Evolutionary conservation across 2,888 invertebrate genomes (phyloP).

Genomic region (Cheilosia soror): DNA sequence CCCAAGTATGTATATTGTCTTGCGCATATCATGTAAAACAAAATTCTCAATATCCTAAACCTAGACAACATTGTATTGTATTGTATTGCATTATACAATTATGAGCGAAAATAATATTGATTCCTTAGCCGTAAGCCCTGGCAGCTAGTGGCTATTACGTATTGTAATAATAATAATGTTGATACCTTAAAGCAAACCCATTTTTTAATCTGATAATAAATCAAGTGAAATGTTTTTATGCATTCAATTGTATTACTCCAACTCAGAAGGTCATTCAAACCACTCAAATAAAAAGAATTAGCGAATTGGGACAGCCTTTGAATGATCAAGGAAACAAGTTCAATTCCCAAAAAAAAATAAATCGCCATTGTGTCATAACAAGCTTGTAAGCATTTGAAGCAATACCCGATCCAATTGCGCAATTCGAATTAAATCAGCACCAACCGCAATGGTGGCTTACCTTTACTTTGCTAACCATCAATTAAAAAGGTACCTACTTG

Average conservation of each 20-base stretch:
- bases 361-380: conserved; percentile 24
- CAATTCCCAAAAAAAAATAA: conserved; percentile 20
- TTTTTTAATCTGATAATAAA: conserved; percentile 4
- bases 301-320: conserved; percentile 8
- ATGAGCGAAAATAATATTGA: neutral
- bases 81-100: too few species aligned
- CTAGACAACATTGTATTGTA: too few species aligned
- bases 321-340: conserved; percentile 38
- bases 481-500: conserved; percentile 1
- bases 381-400: conserved; percentile 40
- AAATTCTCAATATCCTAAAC: too few species aligned
- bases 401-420: conserved; percentile 29
- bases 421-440: conserved; percentile 38
- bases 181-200: neutral
- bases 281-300: conserved; percentile 11
- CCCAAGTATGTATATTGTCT: too few species aligned
- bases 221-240: conserved; percentile 4
- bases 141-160: too few species aligned
- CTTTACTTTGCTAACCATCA: neutral
- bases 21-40: too few species aligned
- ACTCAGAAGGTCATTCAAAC: conserved; percentile 24
- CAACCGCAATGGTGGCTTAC: neutral
- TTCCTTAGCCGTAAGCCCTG: too few species aligned
- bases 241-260: conserved; percentile 14
- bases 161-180: too few species aligned